These are phyloP conservation scores for Xerus inauris DNA, from an alignment of 2,113 vertebrate genomes.

Conservation along the genomic window DNA sequence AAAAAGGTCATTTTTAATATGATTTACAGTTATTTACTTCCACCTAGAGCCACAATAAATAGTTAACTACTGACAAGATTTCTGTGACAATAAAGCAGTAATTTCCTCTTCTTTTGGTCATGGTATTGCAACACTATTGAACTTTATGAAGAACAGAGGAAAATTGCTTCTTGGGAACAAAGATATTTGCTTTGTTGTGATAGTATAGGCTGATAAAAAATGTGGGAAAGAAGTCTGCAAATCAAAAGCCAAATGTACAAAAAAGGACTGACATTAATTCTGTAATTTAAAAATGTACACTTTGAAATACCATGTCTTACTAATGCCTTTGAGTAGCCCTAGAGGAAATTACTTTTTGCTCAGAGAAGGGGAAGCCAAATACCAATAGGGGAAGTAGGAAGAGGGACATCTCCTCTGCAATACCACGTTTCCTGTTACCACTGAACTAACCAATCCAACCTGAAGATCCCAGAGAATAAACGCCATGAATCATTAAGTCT, in stretches of 20 bases:
- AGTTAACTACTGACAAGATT: constrained; percentile 32
- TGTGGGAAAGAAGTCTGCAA: neutral
- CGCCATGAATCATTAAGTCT: neutral
- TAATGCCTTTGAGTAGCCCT: neutral
- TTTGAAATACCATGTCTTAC: constrained; percentile 14
- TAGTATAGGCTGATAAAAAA: neutral
- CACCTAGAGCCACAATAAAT: neutral
- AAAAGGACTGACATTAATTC: neutral
- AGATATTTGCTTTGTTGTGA: neutral
- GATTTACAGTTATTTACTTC: constrained; percentile 47
- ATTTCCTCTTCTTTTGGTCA: constrained; percentile 3
- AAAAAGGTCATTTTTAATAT: constrained; percentile 35
- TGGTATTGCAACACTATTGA: neutral
- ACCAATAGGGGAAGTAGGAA: neutral
- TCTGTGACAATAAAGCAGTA: constrained; percentile 24
- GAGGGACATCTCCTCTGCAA: neutral
- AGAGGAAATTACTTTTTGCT: constrained; percentile 20
- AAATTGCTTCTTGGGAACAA: neutral
- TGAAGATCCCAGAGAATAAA: neutral
- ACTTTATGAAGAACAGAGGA: constrained; percentile 12
- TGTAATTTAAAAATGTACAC: neutral
- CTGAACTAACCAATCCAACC: neutral
- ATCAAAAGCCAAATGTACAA: neutral
- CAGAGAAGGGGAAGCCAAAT: neutral
- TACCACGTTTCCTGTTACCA: neutral